Conservation (phyloP, 2,888 invertebrate genomes). For the Erpobdella octoculata region DNA sequence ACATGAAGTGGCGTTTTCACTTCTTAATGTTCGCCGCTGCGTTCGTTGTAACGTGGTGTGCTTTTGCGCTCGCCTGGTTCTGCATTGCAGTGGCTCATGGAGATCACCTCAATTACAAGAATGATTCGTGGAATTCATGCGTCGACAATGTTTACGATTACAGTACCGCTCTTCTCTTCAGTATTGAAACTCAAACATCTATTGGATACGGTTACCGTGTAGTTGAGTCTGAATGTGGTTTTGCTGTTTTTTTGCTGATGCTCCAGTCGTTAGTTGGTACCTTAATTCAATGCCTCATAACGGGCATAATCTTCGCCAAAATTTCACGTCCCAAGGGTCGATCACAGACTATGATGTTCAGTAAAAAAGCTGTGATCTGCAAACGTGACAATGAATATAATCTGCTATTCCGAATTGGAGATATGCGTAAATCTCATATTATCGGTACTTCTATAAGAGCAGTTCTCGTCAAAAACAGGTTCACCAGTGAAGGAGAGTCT, state of each 20-base stretch:
- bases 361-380: conserved; percentile 79
- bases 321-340: conserved; percentile 74
- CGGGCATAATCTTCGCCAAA: conserved; percentile 80
- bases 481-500: conserved; percentile 77
- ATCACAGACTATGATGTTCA: conserved; percentile 85
- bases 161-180: conserved; percentile 85
- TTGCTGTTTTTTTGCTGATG: conserved; percentile 79
- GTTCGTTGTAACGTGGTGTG: conserved; percentile 75
- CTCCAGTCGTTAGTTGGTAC: conserved; percentile 85
- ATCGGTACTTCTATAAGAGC: conserved; percentile 35
- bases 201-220: conserved; percentile 80
- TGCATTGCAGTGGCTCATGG: conserved; percentile 45
- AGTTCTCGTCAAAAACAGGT: conserved; percentile 33
- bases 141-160: conserved; percentile 71
- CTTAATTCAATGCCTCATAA: conserved; percentile 62
- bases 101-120: conserved; percentile 61
- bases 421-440: conserved; percentile 45
- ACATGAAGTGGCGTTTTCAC: conserved; percentile 64
- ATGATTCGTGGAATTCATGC: conserved; percentile 49
- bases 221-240: conserved; percentile 82
- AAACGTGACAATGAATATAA: conserved; percentile 49
- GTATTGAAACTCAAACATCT: conserved; percentile 91
- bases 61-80: conserved; percentile 61
- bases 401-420: conserved; percentile 52
- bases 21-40: conserved; percentile 79